Evolutionary conservation across 2,888 invertebrate species (phyloP), one percentile per base, ranked within the genome.

Genomic region (Pachliopta kotzebuea): DNA sequence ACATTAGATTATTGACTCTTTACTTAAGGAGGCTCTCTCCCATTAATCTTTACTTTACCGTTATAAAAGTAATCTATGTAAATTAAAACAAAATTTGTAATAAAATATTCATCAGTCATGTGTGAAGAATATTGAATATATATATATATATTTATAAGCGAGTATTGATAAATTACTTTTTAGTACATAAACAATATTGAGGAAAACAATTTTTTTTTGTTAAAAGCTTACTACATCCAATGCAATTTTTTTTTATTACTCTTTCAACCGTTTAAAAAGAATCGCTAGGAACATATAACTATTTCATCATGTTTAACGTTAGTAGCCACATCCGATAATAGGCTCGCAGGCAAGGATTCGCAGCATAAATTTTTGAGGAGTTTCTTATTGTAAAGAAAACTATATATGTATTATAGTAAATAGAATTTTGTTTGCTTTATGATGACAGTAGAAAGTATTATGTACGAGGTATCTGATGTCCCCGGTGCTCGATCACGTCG

Each of bases 401-500:
- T 1, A 11, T 37, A 14, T 37, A 14, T 37, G 14, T 37, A 37
- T 14, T 11, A 17, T 37, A 14, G 14, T 18, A 1, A 45, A 45
- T 18, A 45, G 2, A 52, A 60, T 42, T 49, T 29, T n/a, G 42
- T 24, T 56, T 56, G 8, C 23, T 23, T 23, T 31, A 42, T 42
- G 56, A n/a, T 17, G 21, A 45, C 54, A 50, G 54, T 58, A 56
- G 55, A 60, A 60, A 60, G 59, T 55, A 55, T 37, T 58, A 63
- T 29, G 50, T 20, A 14, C 63, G 23, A 58, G 45, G 57, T 64
- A 58, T 69, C 67, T 53, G 60, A 50, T 45, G 11, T 60, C 68
- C 62, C 65, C 63, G 52, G 57, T 23, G 60, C 58, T 58, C 69
- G 57, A 70, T 69, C 71, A 71, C 69, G 70, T 69, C 66, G 66